Base-by-base conservation (phyloP, 2,888 invertebrate species). In the Athalia circularis region DNA sequence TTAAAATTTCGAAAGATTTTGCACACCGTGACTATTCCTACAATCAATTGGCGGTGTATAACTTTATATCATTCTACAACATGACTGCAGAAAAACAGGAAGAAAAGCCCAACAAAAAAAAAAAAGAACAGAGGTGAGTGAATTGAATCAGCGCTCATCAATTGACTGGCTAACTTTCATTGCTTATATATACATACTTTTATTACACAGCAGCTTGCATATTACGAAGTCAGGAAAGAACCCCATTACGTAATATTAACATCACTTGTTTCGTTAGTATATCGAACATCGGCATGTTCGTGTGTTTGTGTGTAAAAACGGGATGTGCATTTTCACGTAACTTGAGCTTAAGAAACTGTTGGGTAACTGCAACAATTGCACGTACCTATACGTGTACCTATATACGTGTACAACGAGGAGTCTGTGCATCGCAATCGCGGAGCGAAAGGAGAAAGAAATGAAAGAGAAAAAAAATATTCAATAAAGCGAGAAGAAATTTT, bases 131-230 rank as follows among this genome's bases (percentile, higher is more conserved):
- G n/a, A 4, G 45, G 3, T n/a, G 13, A 48, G n/a, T n/a, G 65
- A 13, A 54, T 70, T 57, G 43, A 70, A 54, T 70, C 54, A 70
- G 6, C 11, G 8, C 70, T 70, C 70, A 54, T 70, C 70, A 57
- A 70, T 70, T 70, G 54, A n/a, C 54, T 54, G 43, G 57, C 50
- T 57, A 70, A 70, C 70, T 70, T 70, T 70, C 70, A 15, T 70
- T 45, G 70, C 43, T 50, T 50, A 5, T 54, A 54, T 54, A 9
- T 54, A 54, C 54, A 11, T 54, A 54, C 11, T 45, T 6, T 13
- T 29, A 68, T 70, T 57, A 70, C 54, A 54, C 29, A 29, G 29
- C 29, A 29, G 29, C 29, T 29, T 29, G 29, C 29, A 29, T 29
- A 29, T 29, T 29, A 29, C 29, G 29, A 29, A 70, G 57, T 70